These are phyloP conservation scores for Anisognathus igniventris DNA, from an alignment of 2,797 vertebrate species.

Conservation along the genomic window DNA sequence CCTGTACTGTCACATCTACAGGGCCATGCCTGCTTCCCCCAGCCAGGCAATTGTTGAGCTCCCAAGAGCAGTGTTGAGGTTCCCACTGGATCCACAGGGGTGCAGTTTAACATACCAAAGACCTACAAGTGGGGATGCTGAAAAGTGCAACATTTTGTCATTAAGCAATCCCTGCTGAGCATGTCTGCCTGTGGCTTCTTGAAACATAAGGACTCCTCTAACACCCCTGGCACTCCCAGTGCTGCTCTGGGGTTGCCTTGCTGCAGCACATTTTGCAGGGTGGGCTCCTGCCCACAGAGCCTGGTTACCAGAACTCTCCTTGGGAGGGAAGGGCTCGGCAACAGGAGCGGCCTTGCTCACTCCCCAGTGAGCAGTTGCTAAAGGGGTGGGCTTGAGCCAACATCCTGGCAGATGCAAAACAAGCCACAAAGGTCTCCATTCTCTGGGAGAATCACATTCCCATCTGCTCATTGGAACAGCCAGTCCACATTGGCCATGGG, in stretches of 20 bases:
- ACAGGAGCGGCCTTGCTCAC: neutral
- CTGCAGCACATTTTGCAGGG: neutral
- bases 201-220: neutral
- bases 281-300: neutral
- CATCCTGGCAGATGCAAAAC: neutral
- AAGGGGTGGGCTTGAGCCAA: neutral
- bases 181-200: neutral
- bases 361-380: neutral
- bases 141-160: neutral
- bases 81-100: neutral
- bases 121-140: neutral
- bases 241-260: neutral
- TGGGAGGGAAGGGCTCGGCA: neutral
- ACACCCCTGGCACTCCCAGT: rapidly evolving
- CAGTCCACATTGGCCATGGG: neutral
- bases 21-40: neutral
- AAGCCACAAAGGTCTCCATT: neutral
- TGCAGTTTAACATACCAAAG: neutral
- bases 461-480: neutral
- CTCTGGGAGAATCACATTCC: neutral
- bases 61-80: neutral
- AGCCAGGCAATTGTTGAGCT: neutral
- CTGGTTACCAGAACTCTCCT: neutral
- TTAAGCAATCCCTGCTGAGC: neutral
- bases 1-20: neutral